Evolutionary conservation across 2,888 invertebrate genomes (phyloP).

Genomic region (Drosophila mayaguana): DNA sequence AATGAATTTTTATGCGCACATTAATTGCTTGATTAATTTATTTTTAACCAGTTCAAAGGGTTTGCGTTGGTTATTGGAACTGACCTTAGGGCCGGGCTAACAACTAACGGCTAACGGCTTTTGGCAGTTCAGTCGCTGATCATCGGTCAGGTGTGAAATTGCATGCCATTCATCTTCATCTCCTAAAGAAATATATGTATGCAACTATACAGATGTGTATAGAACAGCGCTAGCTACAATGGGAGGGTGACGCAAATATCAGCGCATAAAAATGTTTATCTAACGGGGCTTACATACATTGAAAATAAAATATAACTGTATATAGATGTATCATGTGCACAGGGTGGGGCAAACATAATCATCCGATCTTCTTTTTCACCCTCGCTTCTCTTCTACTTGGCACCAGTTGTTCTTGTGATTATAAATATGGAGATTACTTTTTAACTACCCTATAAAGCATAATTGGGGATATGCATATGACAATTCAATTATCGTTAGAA

Average conservation of each 20-base stretch:
- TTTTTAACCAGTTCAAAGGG: conserved; percentile 33
- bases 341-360: no score
- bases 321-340: no score
- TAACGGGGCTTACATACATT: neutral
- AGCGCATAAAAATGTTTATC: neutral
- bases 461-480: no score
- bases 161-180: conserved; percentile 53
- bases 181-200: neutral
- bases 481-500: no score
- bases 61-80: conserved; percentile 6
- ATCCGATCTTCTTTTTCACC: no score
- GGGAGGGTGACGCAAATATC: neutral
- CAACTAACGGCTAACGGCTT: conserved; percentile 40
- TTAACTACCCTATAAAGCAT: no score
- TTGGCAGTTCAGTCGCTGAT: conserved; percentile 56
- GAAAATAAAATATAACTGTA: neutral
- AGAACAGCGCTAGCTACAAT: neutral
- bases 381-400: no score
- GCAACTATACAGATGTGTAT: neutral
- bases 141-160: conserved; percentile 79
- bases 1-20: conserved; percentile 73
- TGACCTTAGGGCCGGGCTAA: conserved; percentile 9
- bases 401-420: no score
- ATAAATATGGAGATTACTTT: no score
- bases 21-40: conserved; percentile 65